Evolutionary conservation across 2,888 invertebrate genomes (phyloP), one percentile per base, ranked within the genome.

Genomic region (Proisotoma minuta): DNA sequence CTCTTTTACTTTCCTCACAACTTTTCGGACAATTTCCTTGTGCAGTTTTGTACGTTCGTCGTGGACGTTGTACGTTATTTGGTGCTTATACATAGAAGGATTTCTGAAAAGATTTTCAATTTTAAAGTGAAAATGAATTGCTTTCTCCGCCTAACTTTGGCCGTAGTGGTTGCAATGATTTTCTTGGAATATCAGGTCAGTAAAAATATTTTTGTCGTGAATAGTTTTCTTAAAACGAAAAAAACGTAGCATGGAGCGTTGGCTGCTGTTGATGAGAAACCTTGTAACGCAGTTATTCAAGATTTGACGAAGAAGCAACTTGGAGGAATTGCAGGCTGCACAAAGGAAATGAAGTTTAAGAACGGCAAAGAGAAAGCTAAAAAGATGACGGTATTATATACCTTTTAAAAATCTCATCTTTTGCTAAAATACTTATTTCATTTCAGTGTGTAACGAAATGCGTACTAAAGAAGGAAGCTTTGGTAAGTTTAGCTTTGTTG

Each of bases 321-420:
- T 3, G 59, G 63, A 15, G 50, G 52, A 15, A 63, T 63, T 15
- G 18, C 50, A 1, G 23, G 56, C 20, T 63, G 63, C 26, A 51
- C 63, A 2, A 63, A 63, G 27, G 0, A 5, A 2, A 43, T 63
- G 63, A 63, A 63, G 27, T 63, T 63, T 18, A 63, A 63, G 26
- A 59, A 63, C 28, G 63, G 59, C 5, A 63, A 63, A 26, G 63
- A 63, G 8, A 63, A 63, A 26, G 59, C 63, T 12, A 63, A 63
- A 34, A 63, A 63, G 43, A 54, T 50, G 59, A 63, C 59, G n/a
- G 62, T 62, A 52, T 8, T 5, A n/a, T 47, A n/a, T 10, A 5
- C 18, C 18, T 47, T 47, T 10, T n/a, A 10, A n/a, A 5, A 18
- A 47, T 47, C 10, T 18, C 18, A 8, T 3, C 4, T 12, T 8